Percentiles rank a stretch among this genome's conserved stretches.
phyloP scores from a whole-genome alignment of 2,113 vertebrate species.

The Tonatia bakeri region DNA sequence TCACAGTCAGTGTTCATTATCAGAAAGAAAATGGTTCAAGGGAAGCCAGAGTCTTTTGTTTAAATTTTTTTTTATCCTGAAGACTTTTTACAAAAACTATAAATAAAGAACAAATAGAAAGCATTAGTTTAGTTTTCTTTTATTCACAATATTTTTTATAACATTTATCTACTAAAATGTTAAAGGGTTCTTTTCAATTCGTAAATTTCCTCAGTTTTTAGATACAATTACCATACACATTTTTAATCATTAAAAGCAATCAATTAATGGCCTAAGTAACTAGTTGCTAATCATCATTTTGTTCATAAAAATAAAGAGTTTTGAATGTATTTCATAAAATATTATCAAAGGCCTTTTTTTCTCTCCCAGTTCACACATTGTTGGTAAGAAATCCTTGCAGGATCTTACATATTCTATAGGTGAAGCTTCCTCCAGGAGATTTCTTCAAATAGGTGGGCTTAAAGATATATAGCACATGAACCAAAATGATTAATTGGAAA shows the following conservation, averaged over 20 bases:
- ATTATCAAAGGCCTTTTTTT: neutral
- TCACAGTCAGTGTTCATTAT: neutral
- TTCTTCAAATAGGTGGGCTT: neutral
- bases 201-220: constrained; percentile 26
- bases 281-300: constrained; percentile 43
- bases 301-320: constrained; percentile 16
- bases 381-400: neutral
- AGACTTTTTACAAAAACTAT: constrained; percentile 29
- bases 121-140: neutral
- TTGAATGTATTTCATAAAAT: constrained; percentile 32
- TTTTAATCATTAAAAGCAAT: constrained; percentile 46
- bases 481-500: neutral
- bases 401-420: neutral
- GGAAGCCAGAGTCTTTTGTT: constrained; percentile 26
- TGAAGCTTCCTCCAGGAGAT: neutral
- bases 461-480: neutral
- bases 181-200: neutral
- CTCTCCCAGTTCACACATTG: neutral
- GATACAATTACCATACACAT: neutral
- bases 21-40: constrained; percentile 41
- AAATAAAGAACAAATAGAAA: constrained; percentile 15
- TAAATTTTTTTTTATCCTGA: neutral
- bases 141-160: neutral
- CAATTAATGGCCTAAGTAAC: constrained; percentile 43
- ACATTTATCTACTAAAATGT: neutral